A percentile compares a stretch with the other conserved stretches of the same genome.
Conservation (phyloP, 2,113 vertebrate genomes). For the Uria lomvia region DNA sequence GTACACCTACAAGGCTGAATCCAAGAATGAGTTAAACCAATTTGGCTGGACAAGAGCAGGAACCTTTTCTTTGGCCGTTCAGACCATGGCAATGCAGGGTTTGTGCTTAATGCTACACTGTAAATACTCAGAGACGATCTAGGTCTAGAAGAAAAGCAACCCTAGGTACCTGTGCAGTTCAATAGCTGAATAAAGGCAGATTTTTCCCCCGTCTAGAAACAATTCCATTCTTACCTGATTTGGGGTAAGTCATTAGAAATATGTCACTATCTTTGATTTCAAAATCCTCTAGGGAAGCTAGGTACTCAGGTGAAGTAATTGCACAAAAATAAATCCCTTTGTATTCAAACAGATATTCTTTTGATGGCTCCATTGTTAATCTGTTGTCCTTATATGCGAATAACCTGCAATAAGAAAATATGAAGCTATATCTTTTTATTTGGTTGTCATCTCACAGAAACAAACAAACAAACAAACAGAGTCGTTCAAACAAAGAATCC, state of each 20-base stretch:
- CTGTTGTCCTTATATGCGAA: neutral
- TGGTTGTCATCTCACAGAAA: neutral
- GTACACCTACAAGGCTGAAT: neutral
- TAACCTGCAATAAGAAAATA: neutral
- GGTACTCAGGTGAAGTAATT: constrained; percentile 17
- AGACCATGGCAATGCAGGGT: neutral
- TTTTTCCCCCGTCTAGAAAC: neutral
- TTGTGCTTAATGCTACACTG: neutral
- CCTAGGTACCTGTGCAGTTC: neutral
- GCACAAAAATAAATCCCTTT: constrained; percentile 56
- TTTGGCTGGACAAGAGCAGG: neutral
- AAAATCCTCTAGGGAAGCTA: constrained; percentile 70
- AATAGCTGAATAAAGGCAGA: neutral
- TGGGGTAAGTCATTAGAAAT: constrained; percentile 68
- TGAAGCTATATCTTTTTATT: neutral
- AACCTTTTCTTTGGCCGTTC: neutral
- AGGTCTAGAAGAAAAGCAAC: neutral
- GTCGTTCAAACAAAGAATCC: neutral
- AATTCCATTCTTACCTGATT: constrained; percentile 62
- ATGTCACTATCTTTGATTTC: constrained; percentile 69
- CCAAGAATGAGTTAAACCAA: neutral
- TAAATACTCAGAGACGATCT: neutral
- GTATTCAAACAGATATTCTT: constrained; percentile 34
- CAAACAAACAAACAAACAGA: neutral
- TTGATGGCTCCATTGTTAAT: neutral